These are phyloP conservation scores for Monarcha castaneiventris DNA, from an alignment of 2,113 vertebrate genomes.

Conservation along the genomic window DNA sequence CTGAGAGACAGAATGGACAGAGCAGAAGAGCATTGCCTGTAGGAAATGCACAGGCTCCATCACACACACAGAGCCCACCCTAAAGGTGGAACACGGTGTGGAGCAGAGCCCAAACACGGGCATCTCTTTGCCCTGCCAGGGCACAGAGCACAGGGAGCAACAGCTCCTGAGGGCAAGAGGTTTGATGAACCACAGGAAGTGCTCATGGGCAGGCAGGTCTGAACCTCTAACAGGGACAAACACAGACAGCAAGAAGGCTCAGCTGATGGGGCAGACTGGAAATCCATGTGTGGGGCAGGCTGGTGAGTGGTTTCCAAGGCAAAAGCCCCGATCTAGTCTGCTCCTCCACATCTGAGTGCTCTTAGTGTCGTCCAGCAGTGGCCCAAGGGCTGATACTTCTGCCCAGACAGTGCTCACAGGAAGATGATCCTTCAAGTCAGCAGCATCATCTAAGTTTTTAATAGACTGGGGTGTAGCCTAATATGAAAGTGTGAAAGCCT, in stretches of 20 bases:
- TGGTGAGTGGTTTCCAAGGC: background rate
- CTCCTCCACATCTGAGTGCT: background rate
- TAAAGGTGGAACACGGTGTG: background rate
- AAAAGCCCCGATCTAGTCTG: background rate
- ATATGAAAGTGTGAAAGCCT: background rate
- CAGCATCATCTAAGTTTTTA: background rate
- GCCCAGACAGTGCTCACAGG: background rate
- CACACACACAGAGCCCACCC: background rate
- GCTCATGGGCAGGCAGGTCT: accelerated
- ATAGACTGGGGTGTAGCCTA: background rate
- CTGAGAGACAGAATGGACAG: background rate
- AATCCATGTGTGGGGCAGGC: background rate
- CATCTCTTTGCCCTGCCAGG: background rate
- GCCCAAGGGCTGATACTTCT: background rate
- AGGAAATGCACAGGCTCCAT: background rate
- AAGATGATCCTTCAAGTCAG: background rate
- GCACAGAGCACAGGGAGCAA: background rate
- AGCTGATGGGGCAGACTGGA: background rate
- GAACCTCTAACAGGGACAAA: background rate
- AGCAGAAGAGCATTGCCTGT: background rate
- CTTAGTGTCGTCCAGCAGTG: accelerated
- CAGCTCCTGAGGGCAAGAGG: background rate
- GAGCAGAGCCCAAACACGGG: accelerated
- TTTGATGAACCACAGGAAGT: accelerated
- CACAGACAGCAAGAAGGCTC: background rate